Evolutionary conservation across 2,797 vertebrate genomes (phyloP), one percentile per base, ranked within the genome.

Genomic region (Ctenopoma multispine): DNA sequence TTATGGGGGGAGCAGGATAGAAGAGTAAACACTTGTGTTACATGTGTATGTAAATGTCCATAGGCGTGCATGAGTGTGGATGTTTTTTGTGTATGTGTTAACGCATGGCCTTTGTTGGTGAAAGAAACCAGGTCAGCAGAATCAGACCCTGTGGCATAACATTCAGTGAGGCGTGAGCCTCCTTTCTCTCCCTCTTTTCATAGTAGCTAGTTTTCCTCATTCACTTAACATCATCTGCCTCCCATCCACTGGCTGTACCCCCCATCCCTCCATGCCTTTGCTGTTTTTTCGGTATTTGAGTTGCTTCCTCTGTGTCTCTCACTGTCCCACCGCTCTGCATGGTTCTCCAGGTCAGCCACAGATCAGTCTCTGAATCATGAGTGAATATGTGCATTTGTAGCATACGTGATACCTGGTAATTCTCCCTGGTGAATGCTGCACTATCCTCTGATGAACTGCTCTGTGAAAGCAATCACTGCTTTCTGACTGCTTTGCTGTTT

Each of bases 121-220:
- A 89, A 87, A 89, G 89, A 93, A 92, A 92, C 72, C 88, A 88
- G 90, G 92, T 92, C 92, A 94, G 91, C 88, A 90, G 77, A 92
- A 90, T 79, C 75, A 38, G 82, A 63, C 87, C 87, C 86, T 82
- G 57, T 87, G 85, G 86, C 84, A 69, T 38, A 72, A 79, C 77
- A 64, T 27, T 73, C 81, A 82, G 4, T 81, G 87, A 79, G 78
- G 89, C 79, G 29, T 74, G 59, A 82, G 72, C 27, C 77, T 61
- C 74, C 76, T 54, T 73, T 47, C 56, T 63, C 58, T 51, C 68
- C 66, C 59, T 74, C 65, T 66, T 86, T 63, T 81, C 83, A 73
- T 48, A 23, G 64, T 31, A 60, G 65, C 62, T 20, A 48, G 6
- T 75, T 82, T 80, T 64, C 63, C 74, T 81, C 66, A 62, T 80